Evolutionary conservation across 2,888 invertebrate species (phyloP), one percentile per base, ranked within the genome.

Genomic region (Notodonta dromedarius): DNA sequence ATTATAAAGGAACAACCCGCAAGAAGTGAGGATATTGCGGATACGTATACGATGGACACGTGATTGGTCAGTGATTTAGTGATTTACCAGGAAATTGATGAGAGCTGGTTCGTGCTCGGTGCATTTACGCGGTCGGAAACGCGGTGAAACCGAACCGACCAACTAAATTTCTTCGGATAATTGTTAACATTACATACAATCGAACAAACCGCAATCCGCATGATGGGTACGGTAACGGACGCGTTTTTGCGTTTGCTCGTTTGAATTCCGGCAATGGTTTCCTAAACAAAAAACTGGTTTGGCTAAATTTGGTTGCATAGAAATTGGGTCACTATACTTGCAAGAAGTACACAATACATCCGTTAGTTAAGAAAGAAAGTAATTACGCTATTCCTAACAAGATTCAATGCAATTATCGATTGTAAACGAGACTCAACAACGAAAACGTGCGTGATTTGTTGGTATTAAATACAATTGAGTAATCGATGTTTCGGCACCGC

Each of bases 131-230:
- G 74, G 63, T 66, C 71, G 66, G 59, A 65, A 69, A 70, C 68
- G 60, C 67, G 72, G 76, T 67, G 59, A 71, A 76, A 74, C 71
- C 66, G 65, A 79, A 77, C 67, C 73, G 69, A 58, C 69, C 71
- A 63, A 59, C 66, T 71, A 77, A 76, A 79, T 73, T 77, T 73
- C 67, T 73, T 75, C 68, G 54, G 77, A 83, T 84, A 87, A 85
- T 85, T 81, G 79, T 82, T 75, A 76, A 73, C 76, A 83, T 85
- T 81, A 83, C 75, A 80, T 71, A 84, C 82, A 85, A 86, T 82
- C 79, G 75, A 74, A 80, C 74, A 74, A 83, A 88, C 87, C 87
- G 82, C 88, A 89, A 78, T 78, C 77, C 74, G 74, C 76, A 77
- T 80, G 71, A 77, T 77, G 73, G 74, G 63, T 77, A 77, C 73